Base-by-base conservation (phyloP, 2,888 invertebrate species). In the Acrocera orbiculus region DNA sequence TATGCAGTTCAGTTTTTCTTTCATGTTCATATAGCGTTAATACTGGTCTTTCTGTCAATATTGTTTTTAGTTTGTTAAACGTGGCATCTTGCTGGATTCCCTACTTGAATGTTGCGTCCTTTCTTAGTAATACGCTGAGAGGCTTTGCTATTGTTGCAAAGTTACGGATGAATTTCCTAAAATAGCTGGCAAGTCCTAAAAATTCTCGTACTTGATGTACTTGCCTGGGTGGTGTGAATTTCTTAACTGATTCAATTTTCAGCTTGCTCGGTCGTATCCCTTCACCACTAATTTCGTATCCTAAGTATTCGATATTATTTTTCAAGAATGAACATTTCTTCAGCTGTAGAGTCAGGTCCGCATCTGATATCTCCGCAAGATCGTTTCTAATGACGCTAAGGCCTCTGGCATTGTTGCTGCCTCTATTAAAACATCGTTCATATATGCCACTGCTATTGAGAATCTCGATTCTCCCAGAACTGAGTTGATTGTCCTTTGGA, bases 181-280 rank as follows among this genome's bases (percentile, higher is more conserved):
- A 49, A 32, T 44, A 51, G 1, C 42, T 37, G 2, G 49, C 45
- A 5, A 51, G 23, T 14, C 46, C 49, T 32, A 40, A 26, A 23
- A 37, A 40, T 23, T 37, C 37, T 7, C 37, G 25, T n/a, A 33
- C 20, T 28, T 37, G 27, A 13, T 35, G 36, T 13, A 37, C 35
- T 31, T n/a, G 37, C 4, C n/a, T 6, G 30, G 37, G 35, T 4
- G 13, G 28, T 26, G 25, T 11, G 26, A 35, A 30, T 5, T 19
- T 29, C 22, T 30, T 19, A 8, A 40, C 26, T 1, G 40, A 14
- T 14, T 37, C 32, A 16, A 30, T 37, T 14, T 39, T 39, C 10
- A 2, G 14, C 9, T 20, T 26, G n/a, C 32, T 27, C 22, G 39
- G 34, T 17, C 28, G 19, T 9, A 39, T 16, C 8, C 32, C 32